A percentile compares a stretch with the other conserved stretches of the same genome.
These are phyloP conservation scores for Unio delphinus DNA, from an alignment of 2,888 invertebrate genomes.

Conservation along the genomic window DNA sequence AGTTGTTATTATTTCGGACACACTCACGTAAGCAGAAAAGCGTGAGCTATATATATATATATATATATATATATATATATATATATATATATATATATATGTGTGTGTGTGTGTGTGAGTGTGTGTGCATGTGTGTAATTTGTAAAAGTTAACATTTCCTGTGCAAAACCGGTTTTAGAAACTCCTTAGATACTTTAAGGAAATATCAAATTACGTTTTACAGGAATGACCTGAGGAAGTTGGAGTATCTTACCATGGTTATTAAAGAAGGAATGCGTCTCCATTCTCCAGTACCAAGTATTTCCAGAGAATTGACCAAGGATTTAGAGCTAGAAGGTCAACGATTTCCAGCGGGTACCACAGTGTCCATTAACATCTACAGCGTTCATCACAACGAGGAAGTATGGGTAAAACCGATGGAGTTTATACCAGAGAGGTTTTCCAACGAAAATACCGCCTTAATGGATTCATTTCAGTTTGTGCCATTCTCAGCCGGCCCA, in stretches of 20 bases:
- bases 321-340: constrained; percentile 52
- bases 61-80: too few relatives aligned
- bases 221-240: constrained; percentile 54
- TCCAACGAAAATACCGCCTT: constrained; percentile 35
- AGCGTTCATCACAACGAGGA: constrained; percentile 50
- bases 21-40: too few relatives aligned
- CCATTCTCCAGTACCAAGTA: constrained; percentile 56
- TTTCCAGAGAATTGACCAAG: constrained; percentile 46
- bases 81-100: too few relatives aligned
- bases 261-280: constrained; percentile 63
- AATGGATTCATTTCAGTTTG: constrained; percentile 38
- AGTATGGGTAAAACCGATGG: constrained; percentile 41
- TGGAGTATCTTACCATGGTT: constrained; percentile 54
- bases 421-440: constrained; percentile 46
- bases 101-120: background rate
- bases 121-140: background rate
- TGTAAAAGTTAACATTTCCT: background rate
- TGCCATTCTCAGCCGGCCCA: constrained; percentile 58
- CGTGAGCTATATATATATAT: too few relatives aligned
- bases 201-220: background rate
- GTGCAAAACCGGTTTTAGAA: background rate
- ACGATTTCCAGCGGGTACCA: constrained; percentile 35
- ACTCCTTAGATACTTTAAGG: background rate
- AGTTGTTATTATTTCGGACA: too few relatives aligned
- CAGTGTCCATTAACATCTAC: constrained; percentile 42